These are phyloP conservation scores for Acomys russatus DNA, from an alignment of 2,797 vertebrate species.

Conservation along the genomic window DNA sequence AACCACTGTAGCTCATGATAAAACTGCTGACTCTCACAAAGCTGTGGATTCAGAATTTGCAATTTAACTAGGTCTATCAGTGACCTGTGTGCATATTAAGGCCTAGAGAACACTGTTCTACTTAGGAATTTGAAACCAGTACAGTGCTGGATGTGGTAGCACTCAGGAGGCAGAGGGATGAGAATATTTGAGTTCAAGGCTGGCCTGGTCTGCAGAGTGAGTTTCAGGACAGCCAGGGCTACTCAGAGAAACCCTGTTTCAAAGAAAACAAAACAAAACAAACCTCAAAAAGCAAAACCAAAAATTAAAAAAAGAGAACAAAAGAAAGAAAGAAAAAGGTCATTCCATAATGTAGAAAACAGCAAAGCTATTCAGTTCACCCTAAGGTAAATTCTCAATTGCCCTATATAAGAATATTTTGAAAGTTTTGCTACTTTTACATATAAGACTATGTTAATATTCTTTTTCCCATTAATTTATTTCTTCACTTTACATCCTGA, in stretches of 20 bases:
- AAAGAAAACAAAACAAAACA: neutral
- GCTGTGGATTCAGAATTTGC: neutral
- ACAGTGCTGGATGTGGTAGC: neutral
- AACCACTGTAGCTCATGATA: neutral
- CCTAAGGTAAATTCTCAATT: constrained; percentile 50
- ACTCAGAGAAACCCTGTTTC: neutral
- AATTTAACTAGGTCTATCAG: constrained; percentile 26
- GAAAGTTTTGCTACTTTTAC: constrained; percentile 60
- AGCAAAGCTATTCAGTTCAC: constrained; percentile 22
- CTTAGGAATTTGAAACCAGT: neutral
- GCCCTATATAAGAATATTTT: constrained; percentile 37
- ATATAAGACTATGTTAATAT: neutral
- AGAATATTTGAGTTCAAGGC: neutral
- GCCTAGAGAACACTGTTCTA: constrained; percentile 20
- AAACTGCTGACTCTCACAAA: constrained; percentile 36
- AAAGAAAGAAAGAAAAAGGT: no score
- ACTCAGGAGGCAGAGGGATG: neutral
- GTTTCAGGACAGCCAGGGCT: neutral
- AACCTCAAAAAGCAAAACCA: no score
- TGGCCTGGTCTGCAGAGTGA: neutral
- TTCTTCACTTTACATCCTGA: no score
- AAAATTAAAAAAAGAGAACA: no score
- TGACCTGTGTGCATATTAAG: constrained; percentile 17
- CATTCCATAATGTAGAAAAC: neutral
- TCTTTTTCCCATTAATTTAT: no score